These are phyloP conservation scores for Dunckerocampus dactyliophorus DNA, from an alignment of 2,113 vertebrate species.

Conservation along the genomic window DNA sequence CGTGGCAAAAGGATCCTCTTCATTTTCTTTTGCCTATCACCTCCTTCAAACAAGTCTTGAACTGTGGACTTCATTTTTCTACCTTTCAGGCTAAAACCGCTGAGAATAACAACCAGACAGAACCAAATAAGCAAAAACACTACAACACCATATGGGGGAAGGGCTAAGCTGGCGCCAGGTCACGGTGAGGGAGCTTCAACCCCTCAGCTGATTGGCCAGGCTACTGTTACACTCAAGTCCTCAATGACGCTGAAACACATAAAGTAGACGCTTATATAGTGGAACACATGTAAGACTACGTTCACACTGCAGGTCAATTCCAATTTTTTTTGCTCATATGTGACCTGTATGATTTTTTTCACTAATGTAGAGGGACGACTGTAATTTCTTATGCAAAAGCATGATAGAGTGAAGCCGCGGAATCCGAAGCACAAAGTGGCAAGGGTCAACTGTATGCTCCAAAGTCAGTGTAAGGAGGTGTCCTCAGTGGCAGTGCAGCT, in stretches of 20 bases:
- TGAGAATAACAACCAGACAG: conserved; percentile 2
- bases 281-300: too few species aligned
- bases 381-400: too few species aligned
- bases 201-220: background rate
- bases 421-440: too few species aligned
- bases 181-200: conserved; percentile 12
- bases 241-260: background rate
- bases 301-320: too few species aligned
- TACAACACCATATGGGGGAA: conserved; percentile 48
- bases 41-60: background rate
- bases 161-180: conserved; percentile 36
- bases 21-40: background rate
- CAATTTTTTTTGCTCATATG: too few species aligned
- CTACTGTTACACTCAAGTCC: conserved; percentile 8
- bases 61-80: background rate
- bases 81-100: background rate
- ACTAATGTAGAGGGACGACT: too few species aligned
- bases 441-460: too few species aligned
- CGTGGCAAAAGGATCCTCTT: background rate
- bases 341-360: too few species aligned
- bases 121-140: conserved; percentile 29
- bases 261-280: too few species aligned
- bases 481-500: background rate
- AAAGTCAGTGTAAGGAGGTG: too few species aligned
- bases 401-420: too few species aligned